These are phyloP conservation scores for Drosophila equinoxialis DNA, from an alignment of 1,140 invertebrate genomes.

Conservation along the genomic window DNA sequence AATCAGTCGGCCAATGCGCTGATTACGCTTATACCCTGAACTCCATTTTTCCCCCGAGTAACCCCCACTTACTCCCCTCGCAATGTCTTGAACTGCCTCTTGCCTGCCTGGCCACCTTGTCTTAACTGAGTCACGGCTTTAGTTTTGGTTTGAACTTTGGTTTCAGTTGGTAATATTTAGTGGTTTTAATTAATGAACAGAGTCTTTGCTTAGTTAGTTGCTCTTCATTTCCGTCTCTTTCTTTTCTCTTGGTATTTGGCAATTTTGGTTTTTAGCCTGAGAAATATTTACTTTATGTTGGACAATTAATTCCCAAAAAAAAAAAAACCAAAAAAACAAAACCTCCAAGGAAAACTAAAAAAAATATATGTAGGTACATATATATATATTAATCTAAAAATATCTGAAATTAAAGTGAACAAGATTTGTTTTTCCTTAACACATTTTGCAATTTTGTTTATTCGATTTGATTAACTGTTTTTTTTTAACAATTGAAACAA, in stretches of 20 bases:
- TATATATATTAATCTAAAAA: not conserved
- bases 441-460: no score
- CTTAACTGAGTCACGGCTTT: conserved; percentile 62
- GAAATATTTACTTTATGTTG: conserved; percentile 39
- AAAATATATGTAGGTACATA: not conserved
- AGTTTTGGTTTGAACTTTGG: conserved; percentile 51
- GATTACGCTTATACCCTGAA: conserved; percentile 58
- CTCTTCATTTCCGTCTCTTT: conserved; percentile 49
- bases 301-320: not conserved
- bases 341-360: not conserved
- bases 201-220: conserved; percentile 22
- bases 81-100: not conserved
- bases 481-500: no score
- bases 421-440: no score
- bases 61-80: not conserved
- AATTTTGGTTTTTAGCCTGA: conserved; percentile 51
- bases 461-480: no score
- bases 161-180: conserved; percentile 74
- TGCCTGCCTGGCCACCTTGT: conserved; percentile 6
- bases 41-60: not conserved
- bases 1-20: conserved; percentile 66
- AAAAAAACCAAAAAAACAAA: not conserved
- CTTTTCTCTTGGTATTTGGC: conserved; percentile 46
- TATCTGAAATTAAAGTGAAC: not conserved
- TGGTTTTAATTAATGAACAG: conserved; percentile 70